Conservation (phyloP, 2,888 invertebrate genomes). For the Campoplex nolae region DNA sequence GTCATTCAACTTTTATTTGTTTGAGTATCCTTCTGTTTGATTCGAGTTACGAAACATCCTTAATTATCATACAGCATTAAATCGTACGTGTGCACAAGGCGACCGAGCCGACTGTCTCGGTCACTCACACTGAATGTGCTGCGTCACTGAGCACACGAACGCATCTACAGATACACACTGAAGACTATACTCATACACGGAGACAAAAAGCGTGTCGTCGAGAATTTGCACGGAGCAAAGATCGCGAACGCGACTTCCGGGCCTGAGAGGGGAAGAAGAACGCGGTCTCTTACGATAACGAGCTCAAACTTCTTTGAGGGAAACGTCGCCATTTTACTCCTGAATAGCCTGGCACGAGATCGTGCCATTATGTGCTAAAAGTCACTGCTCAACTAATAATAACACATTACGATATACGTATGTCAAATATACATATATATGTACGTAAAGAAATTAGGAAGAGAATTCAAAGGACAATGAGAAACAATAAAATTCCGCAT, state of each 20-base stretch:
- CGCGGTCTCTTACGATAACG: conserved; percentile 59
- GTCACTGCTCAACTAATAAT: conserved; percentile 28
- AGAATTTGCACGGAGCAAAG: conserved; percentile 60
- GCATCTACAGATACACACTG: neutral
- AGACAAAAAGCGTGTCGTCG: conserved; percentile 15
- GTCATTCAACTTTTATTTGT: too few species aligned
- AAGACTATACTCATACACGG: neutral
- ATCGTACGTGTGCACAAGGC: conserved; percentile 1
- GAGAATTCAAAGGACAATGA: conserved; percentile 31
- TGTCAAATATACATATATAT: too few species aligned
- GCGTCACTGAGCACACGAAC: conserved; percentile 45
- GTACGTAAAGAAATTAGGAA: conserved; percentile 28
- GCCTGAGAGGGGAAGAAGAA: conserved; percentile 29
- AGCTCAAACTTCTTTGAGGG: conserved; percentile 37
- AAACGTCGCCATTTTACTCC: conserved; percentile 31
- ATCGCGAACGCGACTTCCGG: conserved; percentile 67
- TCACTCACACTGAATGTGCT: conserved; percentile 55
- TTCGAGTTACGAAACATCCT: neutral
- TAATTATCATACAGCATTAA: conserved; percentile 5
- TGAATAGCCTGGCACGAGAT: conserved; percentile 53
- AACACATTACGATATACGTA: neutral
- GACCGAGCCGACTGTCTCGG: conserved; percentile 34
- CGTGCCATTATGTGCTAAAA: conserved; percentile 44
- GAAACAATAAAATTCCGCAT: conserved; percentile 41
- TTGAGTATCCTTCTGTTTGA: neutral